phyloP scores from a whole-genome alignment of 1,140 invertebrate species.

The Batillaria attramentaria region DNA sequence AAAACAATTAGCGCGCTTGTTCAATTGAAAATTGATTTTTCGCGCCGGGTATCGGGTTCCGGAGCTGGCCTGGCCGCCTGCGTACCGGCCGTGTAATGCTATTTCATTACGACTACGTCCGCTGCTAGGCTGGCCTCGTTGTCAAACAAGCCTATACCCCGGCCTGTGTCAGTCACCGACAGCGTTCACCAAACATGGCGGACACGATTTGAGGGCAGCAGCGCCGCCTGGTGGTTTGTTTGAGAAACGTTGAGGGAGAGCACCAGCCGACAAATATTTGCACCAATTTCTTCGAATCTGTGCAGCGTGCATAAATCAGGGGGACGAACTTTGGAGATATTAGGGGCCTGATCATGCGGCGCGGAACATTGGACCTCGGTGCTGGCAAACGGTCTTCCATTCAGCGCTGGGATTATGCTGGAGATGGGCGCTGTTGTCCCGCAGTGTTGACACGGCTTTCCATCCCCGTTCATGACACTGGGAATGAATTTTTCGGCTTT shows the following conservation, averaged over 20 bases:
- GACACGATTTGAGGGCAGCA: too few species aligned
- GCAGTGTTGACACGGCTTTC: constrained; percentile 6
- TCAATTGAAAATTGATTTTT: too few species aligned
- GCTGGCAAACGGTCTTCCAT: background rate
- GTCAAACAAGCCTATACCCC: too few species aligned
- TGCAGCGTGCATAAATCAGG: constrained; percentile 22
- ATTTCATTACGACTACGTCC: constrained; percentile 9
- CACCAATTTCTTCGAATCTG: constrained; percentile 27
- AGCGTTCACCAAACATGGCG: too few species aligned
- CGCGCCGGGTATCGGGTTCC: too few species aligned
- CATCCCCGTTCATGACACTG: background rate
- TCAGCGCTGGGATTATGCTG: background rate
- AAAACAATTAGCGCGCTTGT: too few species aligned
- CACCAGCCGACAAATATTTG: constrained; percentile 21
- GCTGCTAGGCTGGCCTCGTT: too few species aligned
- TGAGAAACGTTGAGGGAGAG: background rate
- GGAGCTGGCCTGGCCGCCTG: too few species aligned
- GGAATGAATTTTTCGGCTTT: background rate
- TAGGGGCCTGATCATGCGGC: constrained; percentile 19
- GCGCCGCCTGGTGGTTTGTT: background rate
- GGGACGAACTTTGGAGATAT: too few species aligned
- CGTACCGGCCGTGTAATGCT: constrained; percentile 4
- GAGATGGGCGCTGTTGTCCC: too few species aligned
- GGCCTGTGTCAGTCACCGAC: too few species aligned
- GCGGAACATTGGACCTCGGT: background rate